These are phyloP conservation scores for Chaenodraco wilsoni DNA, from an alignment of 2,797 vertebrate genomes.

Conservation along the genomic window DNA sequence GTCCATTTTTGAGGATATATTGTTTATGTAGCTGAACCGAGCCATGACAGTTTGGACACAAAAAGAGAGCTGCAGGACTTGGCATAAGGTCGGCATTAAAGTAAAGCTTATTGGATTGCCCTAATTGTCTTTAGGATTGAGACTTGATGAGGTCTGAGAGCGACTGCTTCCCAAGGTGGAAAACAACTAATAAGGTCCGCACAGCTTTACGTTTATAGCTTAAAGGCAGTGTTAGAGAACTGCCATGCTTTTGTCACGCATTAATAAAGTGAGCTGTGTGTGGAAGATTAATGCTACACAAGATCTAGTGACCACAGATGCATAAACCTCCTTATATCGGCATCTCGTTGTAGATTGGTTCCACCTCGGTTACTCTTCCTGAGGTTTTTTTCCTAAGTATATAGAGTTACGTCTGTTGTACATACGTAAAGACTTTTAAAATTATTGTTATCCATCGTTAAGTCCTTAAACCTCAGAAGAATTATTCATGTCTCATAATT, in stretches of 20 bases:
- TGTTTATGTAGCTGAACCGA: constrained; percentile 55
- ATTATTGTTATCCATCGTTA: background rate
- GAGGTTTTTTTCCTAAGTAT: background rate
- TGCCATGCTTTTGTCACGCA: constrained; percentile 3
- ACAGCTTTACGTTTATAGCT: constrained; percentile 44
- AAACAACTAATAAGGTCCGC: constrained; percentile 52
- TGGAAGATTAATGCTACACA: background rate
- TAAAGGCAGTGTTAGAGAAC: constrained; percentile 17
- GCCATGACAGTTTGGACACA: constrained; percentile 49
- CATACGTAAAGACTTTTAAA: background rate
- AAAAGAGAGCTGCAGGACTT: constrained; percentile 50
- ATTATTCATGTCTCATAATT: background rate
- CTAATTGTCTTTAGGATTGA: constrained; percentile 83
- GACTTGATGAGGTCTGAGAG: constrained; percentile 74
- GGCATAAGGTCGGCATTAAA: constrained; percentile 71
- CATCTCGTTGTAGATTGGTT: background rate
- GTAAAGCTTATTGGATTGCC: constrained; percentile 82
- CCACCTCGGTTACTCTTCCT: background rate
- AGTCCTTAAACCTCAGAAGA: background rate
- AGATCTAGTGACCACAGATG: background rate
- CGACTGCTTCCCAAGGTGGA: constrained; percentile 65
- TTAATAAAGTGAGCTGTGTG: constrained; percentile 18
- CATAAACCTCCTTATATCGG: background rate
- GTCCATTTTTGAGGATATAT: constrained; percentile 44
- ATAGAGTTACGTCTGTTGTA: background rate